Percentiles rank a stretch among this genome's conserved stretches.
Conservation (phyloP, 2,888 invertebrate species). For the Cosmopolites sordidus region DNA sequence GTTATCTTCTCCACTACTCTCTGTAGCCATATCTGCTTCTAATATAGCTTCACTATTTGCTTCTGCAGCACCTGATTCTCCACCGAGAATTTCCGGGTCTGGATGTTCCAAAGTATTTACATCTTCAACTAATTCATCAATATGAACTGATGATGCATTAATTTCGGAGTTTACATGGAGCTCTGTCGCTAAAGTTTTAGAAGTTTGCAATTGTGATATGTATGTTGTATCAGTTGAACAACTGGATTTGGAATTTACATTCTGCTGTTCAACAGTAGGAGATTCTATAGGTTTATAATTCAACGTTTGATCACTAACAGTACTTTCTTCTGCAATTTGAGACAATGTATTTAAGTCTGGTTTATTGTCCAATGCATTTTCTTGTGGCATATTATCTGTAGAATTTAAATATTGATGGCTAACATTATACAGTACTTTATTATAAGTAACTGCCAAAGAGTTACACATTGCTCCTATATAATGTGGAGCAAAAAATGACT, state of each 20-base stretch:
- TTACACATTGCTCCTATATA: slow-evolving; percentile 77
- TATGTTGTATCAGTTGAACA: slow-evolving; percentile 30
- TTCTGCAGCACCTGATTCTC: slow-evolving; percentile 5
- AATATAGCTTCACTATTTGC: slow-evolving; percentile 3
- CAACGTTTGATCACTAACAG: neutral
- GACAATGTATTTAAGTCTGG: neutral
- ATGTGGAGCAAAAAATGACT: slow-evolving; percentile 61
- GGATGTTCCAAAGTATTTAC: slow-evolving; percentile 5
- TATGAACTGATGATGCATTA: slow-evolving; percentile 6
- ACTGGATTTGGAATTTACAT: slow-evolving; percentile 26
- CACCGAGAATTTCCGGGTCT: slow-evolving; percentile 6
- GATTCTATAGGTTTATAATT: slow-evolving; percentile 23
- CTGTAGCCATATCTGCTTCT: slow-evolving; percentile 22
- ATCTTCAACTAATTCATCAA: slow-evolving; percentile 1
- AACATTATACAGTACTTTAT: slow-evolving; percentile 62
- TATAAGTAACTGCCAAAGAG: slow-evolving; percentile 63
- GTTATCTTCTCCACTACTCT: slow-evolving; percentile 47
- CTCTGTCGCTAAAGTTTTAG: slow-evolving; percentile 37
- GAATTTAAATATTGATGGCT: slow-evolving; percentile 48
- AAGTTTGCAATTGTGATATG: slow-evolving; percentile 45
- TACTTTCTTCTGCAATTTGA: slow-evolving; percentile 6
- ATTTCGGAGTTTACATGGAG: slow-evolving; percentile 15
- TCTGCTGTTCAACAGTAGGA: slow-evolving; percentile 17
- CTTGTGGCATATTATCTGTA: slow-evolving; percentile 31
- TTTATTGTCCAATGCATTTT: slow-evolving; percentile 28